Evolutionary conservation across 1,140 invertebrate genomes (phyloP), one percentile per base, ranked within the genome.

Genomic region (Helicoverpa armigera): DNA sequence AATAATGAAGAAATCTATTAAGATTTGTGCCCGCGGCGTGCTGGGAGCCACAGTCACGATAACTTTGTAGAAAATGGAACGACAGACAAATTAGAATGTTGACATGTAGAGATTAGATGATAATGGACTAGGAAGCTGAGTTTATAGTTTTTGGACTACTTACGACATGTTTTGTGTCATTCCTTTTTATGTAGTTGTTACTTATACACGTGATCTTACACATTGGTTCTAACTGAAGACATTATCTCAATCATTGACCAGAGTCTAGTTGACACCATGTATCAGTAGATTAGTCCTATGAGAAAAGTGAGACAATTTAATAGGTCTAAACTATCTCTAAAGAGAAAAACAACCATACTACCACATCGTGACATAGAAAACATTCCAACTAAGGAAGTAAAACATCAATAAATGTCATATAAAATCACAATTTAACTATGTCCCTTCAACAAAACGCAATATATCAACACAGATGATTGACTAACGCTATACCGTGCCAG

Each of bases 401-500:
- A 60, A 60, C 18, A 12, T 16, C 23, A 18, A 60, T 60, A 60
- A 67, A 67, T 16, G 43, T 67, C 51, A 70, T 51, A 53, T 53
- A 51, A 23, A 23, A 31, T 10, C 23, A 7, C 67, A 53, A 18
- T 31, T 11, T n/a, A 29, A 54, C 50, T 14, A 12, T 13, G 3
- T 4, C 0, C 13, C 3, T 1, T 11, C 23, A 73, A 73, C 53
- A 29, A 29, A 54, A 53, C 11, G 50, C 50, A 54, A 70, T 73
- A 58, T n/a, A 73, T 73, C 53, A 73, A 2, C 29, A 16, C 13
- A 12, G 23, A 56, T 73, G 75, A 74, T 63, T 67, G 70, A 86
- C 72, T 63, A 87, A 80, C 81, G 75, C 63, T 80, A 80, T 82
- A 82, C 83, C 82, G 53, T 65, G 67, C 70, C 80, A 86, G 70